phyloP scores from a whole-genome alignment of 2,797 vertebrate genomes.

The Danio kyathit region DNA sequence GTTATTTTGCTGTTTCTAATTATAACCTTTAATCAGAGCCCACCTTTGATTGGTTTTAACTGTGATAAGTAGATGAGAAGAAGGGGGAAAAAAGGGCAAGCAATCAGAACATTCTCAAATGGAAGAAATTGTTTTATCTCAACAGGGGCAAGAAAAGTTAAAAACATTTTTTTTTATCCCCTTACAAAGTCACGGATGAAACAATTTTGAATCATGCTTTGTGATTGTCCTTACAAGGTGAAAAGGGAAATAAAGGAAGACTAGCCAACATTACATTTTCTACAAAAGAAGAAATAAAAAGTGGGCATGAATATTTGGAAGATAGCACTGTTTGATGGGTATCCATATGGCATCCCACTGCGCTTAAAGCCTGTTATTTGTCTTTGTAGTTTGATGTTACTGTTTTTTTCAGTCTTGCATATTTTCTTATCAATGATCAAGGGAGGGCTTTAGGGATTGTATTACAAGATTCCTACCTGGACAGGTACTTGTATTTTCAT shows the following conservation, averaged over 20 bases:
- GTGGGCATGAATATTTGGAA: conserved; percentile 62
- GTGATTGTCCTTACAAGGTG: conserved; percentile 67
- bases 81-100: conserved; percentile 56
- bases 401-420: conserved; percentile 61
- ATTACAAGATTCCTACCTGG: conserved; percentile 62
- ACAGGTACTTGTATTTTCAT: conserved; percentile 28
- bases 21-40: conserved; percentile 73
- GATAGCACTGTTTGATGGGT: conserved; percentile 47
- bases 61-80: conserved; percentile 69
- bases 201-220: conserved; percentile 59
- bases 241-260: conserved; percentile 57
- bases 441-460: conserved; percentile 59
- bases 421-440: conserved; percentile 72
- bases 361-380: conserved; percentile 57
- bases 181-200: conserved; percentile 54
- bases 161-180: conserved; percentile 20
- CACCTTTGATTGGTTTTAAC: conserved; percentile 72
- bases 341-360: conserved; percentile 55
- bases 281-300: conserved; percentile 59
- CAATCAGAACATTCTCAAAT: conserved; percentile 72
- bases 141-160: conserved; percentile 58
- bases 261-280: conserved; percentile 59
- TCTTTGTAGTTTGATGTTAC: conserved; percentile 55
- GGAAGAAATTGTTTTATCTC: conserved; percentile 69
- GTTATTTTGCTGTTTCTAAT: conserved; percentile 73